Base-by-base conservation (phyloP, 2,888 invertebrate genomes). In the Tupiocoris notatus region DNA sequence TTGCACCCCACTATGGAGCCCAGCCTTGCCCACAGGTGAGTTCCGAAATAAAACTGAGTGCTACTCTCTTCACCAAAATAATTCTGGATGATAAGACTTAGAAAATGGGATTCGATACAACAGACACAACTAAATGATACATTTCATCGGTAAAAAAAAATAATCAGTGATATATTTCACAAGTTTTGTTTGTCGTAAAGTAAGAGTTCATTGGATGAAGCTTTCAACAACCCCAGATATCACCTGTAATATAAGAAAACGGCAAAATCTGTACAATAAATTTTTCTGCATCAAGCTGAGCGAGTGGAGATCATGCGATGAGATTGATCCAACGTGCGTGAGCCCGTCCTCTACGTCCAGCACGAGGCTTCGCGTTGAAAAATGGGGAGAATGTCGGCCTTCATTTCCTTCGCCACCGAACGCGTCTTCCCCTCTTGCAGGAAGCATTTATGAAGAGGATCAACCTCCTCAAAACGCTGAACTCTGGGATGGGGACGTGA, bases 1-100 rank as follows among this genome's bases (percentile, higher is more conserved):
- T 84, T 25, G 83, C 83, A 1, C 83, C 84, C 0, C 81, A 82
- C 54, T 81, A 82, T 65, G 83, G 83, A 1, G 85, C 84, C 1
- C 81, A 81, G 23, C 81, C 81, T 2, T 85, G 85, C 77, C 84
- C 84, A 9, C 80, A 82, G 79, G 82, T 82, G 77, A 61, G 77
- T 70, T n/a, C n/a, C n/a, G n/a, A n/a, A n/a, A n/a, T n/a, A n/a
- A n/a, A n/a, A n/a, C n/a, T n/a, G n/a, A n/a, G n/a, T n/a, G n/a
- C n/a, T n/a, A n/a, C n/a, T n/a, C n/a, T n/a, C n/a, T n/a, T n/a
- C n/a, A n/a, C n/a, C n/a, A n/a, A n/a, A n/a, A n/a, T n/a, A n/a
- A n/a, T n/a, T n/a, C n/a, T n/a, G n/a, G n/a, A n/a, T n/a, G n/a
- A n/a, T n/a, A n/a, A n/a, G n/a, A n/a, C n/a, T n/a, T n/a, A n/a